Conservation (phyloP, 2,888 invertebrate species). For the Acronicta leporina region DNA sequence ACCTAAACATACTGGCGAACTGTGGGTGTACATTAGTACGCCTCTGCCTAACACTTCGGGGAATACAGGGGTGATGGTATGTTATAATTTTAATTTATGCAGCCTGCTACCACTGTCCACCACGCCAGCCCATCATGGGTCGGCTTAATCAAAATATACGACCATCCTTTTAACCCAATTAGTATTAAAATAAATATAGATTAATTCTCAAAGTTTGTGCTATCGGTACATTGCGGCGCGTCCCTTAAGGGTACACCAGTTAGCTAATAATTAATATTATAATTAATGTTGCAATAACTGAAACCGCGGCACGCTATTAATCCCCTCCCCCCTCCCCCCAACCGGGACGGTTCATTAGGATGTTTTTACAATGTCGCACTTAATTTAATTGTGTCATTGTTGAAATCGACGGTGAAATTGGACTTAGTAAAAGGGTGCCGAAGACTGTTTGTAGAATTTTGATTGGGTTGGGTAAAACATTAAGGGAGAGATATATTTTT, state of each 20-base stretch:
- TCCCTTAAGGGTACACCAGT: slow-evolving; percentile 80
- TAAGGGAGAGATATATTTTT: no score
- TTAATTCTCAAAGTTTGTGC: slow-evolving; percentile 45
- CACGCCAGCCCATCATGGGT: neutral
- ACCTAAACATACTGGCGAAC: no score
- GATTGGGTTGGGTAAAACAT: slow-evolving; percentile 20
- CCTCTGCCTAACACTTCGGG: no score
- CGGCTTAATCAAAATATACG: neutral
- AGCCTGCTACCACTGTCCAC: no score
- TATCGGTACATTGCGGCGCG: slow-evolving; percentile 58
- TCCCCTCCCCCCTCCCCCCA: slow-evolving; percentile 44
- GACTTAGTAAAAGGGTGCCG: slow-evolving; percentile 45
- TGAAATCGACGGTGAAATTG: slow-evolving; percentile 37
- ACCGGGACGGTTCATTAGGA: slow-evolving; percentile 44
- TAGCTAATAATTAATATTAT: slow-evolving; percentile 88
- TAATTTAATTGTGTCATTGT: slow-evolving; percentile 53
- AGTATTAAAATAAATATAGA: slow-evolving; percentile 46
- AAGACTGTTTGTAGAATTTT: slow-evolving; percentile 32
- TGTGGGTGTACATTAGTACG: no score
- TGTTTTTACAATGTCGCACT: slow-evolving; percentile 61
- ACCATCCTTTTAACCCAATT: slow-evolving; percentile 26
- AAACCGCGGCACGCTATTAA: slow-evolving; percentile 72
- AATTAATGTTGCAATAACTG: slow-evolving; percentile 84
- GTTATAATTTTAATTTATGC: no score
- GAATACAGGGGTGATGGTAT: no score